These are phyloP conservation scores for Malachius bipustulatus DNA, from an alignment of 2,888 invertebrate genomes.

Conservation along the genomic window DNA sequence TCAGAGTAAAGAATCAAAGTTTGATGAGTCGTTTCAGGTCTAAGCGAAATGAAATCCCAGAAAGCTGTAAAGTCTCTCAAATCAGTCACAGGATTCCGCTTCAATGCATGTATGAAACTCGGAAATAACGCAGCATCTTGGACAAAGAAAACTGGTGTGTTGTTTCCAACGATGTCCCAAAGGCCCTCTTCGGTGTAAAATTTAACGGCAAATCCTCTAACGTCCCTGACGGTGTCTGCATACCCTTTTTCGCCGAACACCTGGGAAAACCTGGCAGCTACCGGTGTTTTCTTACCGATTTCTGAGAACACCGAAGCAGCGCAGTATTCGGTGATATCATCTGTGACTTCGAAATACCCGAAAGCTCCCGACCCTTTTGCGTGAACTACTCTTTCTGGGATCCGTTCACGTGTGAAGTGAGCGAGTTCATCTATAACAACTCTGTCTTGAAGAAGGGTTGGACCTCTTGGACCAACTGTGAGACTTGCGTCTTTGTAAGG, in stretches of 20 bases:
- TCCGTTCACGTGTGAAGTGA: constrained; percentile 82
- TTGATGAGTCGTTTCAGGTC: constrained; percentile 83
- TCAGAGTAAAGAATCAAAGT: constrained; percentile 76
- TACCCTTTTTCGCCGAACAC: constrained; percentile 83
- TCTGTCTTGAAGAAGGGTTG: constrained; percentile 74
- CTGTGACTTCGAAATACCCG: constrained; percentile 75
- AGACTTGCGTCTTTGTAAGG: constrained; percentile 63
- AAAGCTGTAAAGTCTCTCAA: constrained; percentile 89
- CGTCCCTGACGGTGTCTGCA: constrained; percentile 81
- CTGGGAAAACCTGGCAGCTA: constrained; percentile 68
- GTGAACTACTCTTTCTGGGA: constrained; percentile 92
- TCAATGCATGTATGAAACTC: constrained; percentile 92
- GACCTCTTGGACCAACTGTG: constrained; percentile 83
- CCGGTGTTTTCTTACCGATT: constrained; percentile 68
- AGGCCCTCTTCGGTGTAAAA: constrained; percentile 87
- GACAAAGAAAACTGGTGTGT: constrained; percentile 87
- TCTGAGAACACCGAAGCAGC: constrained; percentile 67
- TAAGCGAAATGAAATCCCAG: constrained; percentile 85
- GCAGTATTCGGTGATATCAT: constrained; percentile 68
- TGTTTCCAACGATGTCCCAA: constrained; percentile 90
- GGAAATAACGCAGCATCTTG: constrained; percentile 84
- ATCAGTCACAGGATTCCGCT: constrained; percentile 86
- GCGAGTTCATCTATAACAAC: constrained; percentile 66
- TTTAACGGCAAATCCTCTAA: constrained; percentile 86
- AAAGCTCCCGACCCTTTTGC: constrained; percentile 91